Evolutionary conservation across 2,797 vertebrate genomes (phyloP).

Genomic region (Typhlichthys eigenmanni): DNA sequence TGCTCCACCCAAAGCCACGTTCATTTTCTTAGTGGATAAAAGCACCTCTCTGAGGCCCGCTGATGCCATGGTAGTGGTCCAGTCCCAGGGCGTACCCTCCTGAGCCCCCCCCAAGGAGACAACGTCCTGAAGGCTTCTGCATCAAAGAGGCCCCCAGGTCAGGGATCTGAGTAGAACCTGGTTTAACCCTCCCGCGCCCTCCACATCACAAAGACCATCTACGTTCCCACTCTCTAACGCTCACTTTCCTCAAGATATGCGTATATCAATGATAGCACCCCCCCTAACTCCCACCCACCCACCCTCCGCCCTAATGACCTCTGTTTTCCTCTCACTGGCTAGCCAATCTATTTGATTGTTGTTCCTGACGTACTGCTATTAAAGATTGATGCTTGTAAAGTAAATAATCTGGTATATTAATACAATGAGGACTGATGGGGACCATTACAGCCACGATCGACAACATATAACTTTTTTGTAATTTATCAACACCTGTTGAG

Average conservation of each 20-base stretch:
- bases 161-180: conserved; percentile 62
- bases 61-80: conserved; percentile 48
- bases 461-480: too few relatives aligned
- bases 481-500: too few relatives aligned
- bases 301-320: conserved; percentile 37
- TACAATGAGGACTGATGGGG: too few relatives aligned
- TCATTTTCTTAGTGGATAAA: conserved; percentile 79
- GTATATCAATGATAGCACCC: conserved; percentile 60
- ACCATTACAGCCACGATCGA: too few relatives aligned
- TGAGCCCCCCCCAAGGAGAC: conserved; percentile 53
- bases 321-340: conserved; percentile 37
- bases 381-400: too few relatives aligned
- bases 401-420: too few relatives aligned
- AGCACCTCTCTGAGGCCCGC: conserved; percentile 43
- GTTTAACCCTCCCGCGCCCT: conserved; percentile 63
- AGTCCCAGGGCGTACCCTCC: conserved; percentile 53
- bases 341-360: neutral
- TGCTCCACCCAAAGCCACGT: conserved; percentile 67
- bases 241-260: conserved; percentile 69
- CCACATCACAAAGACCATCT: conserved; percentile 72
- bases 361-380: too few relatives aligned
- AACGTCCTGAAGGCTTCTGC: conserved; percentile 52
- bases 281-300: neutral
- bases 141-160: conserved; percentile 70
- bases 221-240: conserved; percentile 64